Base-by-base conservation (phyloP, 2,113 vertebrate species). In the Montifringilla adamsi region DNA sequence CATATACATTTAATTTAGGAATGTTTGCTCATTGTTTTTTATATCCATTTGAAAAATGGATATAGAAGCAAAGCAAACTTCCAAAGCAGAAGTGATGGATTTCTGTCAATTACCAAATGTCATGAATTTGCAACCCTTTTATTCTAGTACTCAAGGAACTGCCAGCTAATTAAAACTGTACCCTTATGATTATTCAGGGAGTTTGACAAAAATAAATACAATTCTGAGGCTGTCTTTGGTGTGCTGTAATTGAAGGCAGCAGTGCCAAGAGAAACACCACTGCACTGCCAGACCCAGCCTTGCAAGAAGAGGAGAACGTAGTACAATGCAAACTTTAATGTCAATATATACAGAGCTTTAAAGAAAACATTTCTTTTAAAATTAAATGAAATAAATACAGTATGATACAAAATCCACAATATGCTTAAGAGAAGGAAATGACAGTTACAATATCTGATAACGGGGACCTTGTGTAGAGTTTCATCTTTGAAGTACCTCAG, bases 371-470 rank as follows among this genome's bases (percentile, higher is more conserved):
- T 98, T 98, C 97, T 98, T 98, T 98, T 98, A 98, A 98, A 99
- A 98, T 98, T 98, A 98, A 98, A 99, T 98, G 98, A 99, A 99
- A 98, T 99, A 99, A 99, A 99, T 99, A 99, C 98, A 99, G 95
- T 98, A 99, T 99, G 97, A 98, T 98, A 99, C 99, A 99, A 98
- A 99, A 98, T 99, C 97, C 98, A 98, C 98, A 98, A 98, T 98
- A 98, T 98, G 98, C 97, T 98, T 95, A 97, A 90, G 95, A 97
- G 97, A 96, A 97, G 95, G 84, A 96, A 97, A 95, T 78, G 94
- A 96, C 92, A 86, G 96, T 96, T 94, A 97, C 84, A 95, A 73
- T 96, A 96, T 96, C 78, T 87, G 93, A 94, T 77, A 96, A 43
- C 13, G 80, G 94, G 89, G 83, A 96, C 75, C 77, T 86, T 95